These are phyloP conservation scores for Limonius californicus DNA, from an alignment of 1,140 invertebrate genomes.

Conservation along the genomic window DNA sequence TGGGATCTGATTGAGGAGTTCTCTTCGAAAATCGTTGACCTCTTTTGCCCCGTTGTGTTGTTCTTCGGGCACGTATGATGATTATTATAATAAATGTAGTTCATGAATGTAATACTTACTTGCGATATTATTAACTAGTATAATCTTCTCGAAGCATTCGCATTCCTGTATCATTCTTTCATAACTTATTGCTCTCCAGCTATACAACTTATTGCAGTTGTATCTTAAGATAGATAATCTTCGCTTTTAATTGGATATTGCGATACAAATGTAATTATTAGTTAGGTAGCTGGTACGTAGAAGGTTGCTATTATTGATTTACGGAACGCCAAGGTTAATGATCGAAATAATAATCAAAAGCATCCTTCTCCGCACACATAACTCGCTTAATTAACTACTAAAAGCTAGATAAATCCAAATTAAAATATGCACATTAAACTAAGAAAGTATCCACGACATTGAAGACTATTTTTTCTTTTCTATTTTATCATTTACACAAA, in stretches of 20 bases:
- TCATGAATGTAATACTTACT: not conserved
- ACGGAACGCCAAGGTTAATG: not conserved
- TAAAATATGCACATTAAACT: no score
- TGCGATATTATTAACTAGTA: conserved; percentile 7
- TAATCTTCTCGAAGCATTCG: not conserved
- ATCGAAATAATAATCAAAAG: no score
- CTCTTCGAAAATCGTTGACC: conserved; percentile 8
- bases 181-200: not conserved
- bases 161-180: not conserved
- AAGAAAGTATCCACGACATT: no score
- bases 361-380: no score
- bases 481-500: no score
- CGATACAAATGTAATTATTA: conserved; percentile 7
- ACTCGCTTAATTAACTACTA: no score
- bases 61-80: not conserved
- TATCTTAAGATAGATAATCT: conserved; percentile 12
- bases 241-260: conserved; percentile 5
- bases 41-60: not conserved
- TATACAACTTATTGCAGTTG: not conserved
- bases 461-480: no score
- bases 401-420: no score
- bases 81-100: conserved; percentile 10
- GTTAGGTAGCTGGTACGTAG: not conserved
- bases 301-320: conserved; percentile 6
- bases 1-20: conserved; percentile 9